Conservation (phyloP, 2,888 invertebrate species). For the Ectemnius lituratus region DNA sequence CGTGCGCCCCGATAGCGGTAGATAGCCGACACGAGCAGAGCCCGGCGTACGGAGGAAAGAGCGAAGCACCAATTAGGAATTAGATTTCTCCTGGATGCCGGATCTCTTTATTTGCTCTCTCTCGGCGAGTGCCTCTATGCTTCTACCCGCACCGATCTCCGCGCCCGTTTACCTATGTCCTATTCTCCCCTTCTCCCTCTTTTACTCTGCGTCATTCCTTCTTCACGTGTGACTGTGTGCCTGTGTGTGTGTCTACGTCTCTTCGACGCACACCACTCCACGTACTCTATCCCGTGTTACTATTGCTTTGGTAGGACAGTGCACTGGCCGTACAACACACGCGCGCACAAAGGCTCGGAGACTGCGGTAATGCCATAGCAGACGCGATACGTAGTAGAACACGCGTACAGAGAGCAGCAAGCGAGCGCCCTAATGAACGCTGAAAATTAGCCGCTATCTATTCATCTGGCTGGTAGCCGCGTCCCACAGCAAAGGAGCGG, state of each 20-base stretch:
- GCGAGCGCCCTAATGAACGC: slow-evolving; percentile 65
- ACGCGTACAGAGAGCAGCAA: slow-evolving; percentile 44
- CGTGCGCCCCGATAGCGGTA: slow-evolving; percentile 63
- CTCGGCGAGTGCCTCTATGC: slow-evolving; percentile 58
- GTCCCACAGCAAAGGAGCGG: slow-evolving; percentile 55
- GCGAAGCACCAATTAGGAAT: slow-evolving; percentile 65
- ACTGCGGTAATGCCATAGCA: too few species aligned
- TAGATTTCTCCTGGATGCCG: slow-evolving; percentile 65
- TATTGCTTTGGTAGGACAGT: too few species aligned
- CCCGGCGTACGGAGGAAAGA: slow-evolving; percentile 61
- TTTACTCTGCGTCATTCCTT: not conserved
- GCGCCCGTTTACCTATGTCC: slow-evolving; percentile 38
- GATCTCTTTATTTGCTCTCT: slow-evolving; percentile 64
- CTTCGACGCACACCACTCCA: not conserved
- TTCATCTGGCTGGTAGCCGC: slow-evolving; percentile 65
- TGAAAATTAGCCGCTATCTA: slow-evolving; percentile 71
- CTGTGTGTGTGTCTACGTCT: not conserved
- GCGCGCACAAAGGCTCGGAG: not conserved
- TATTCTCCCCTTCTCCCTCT: slow-evolving; percentile 21
- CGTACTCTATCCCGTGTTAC: too few species aligned
- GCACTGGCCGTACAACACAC: not conserved
- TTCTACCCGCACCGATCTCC: slow-evolving; percentile 59
- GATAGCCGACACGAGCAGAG: slow-evolving; percentile 64
- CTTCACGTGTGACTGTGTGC: too few species aligned
- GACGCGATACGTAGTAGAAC: slow-evolving; percentile 22